Percentiles rank a stretch among this genome's conserved stretches.
phyloP scores from a whole-genome alignment of 2,113 vertebrate species.

The Paracanthobrama guichenoti region DNA sequence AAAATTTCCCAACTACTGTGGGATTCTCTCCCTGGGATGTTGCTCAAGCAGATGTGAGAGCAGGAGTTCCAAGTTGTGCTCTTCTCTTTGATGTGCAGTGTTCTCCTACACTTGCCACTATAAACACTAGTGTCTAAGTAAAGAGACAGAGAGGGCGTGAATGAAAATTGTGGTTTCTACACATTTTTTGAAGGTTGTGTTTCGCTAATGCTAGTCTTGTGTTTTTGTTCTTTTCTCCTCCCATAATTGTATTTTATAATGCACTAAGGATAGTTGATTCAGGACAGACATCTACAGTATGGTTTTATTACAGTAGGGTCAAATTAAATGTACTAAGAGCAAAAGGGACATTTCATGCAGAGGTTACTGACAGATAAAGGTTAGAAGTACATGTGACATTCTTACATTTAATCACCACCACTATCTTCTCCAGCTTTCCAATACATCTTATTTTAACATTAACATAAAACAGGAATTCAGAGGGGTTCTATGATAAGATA shows the following conservation, averaged over 20 bases:
- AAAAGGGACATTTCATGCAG: neutral
- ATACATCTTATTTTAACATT: neutral
- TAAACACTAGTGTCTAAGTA: constrained; percentile 34
- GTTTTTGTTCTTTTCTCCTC: neutral
- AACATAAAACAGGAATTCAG: neutral
- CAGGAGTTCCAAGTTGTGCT: constrained; percentile 57
- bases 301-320: neutral
- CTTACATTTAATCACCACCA: neutral
- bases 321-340: neutral
- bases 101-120: constrained; percentile 19
- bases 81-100: constrained; percentile 71
- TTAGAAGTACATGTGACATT: no score
- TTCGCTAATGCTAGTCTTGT: neutral
- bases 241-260: neutral
- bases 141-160: constrained; percentile 55
- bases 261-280: neutral
- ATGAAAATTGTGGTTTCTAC: constrained; percentile 58
- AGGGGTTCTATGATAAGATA: no score
- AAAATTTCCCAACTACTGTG: constrained; percentile 10
- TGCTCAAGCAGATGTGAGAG: constrained; percentile 62
- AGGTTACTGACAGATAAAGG: no score
- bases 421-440: neutral
- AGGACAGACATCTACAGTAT: neutral
- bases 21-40: constrained; percentile 35
- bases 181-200: constrained; percentile 44